Evolutionary conservation across 2,888 invertebrate genomes (phyloP).

Genomic region (Drosophila monieri): DNA sequence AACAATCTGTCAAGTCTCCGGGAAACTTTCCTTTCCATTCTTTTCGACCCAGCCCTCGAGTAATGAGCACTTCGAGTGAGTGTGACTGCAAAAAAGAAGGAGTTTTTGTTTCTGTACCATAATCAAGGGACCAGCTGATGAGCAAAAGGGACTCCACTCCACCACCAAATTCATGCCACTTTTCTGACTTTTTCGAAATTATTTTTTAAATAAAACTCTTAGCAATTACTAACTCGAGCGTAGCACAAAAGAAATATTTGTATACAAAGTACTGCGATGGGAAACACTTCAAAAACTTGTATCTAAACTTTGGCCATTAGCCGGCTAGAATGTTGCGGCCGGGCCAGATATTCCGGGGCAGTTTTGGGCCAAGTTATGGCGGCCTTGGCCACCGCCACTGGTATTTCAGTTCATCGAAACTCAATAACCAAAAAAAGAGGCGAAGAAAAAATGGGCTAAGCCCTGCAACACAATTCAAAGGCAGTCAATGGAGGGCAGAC

Average conservation of each 20-base stretch:
- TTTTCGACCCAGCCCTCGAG: background rate
- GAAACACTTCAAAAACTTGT: constrained; percentile 9
- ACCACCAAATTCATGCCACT: background rate
- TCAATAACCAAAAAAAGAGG: constrained; percentile 25
- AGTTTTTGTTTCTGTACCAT: constrained; percentile 5
- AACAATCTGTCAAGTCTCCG: constrained; percentile 40
- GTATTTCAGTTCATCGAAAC: constrained; percentile 36
- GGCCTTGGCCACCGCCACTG: constrained; percentile 33
- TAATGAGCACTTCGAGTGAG: constrained; percentile 29
- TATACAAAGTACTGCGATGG: background rate
- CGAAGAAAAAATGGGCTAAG: background rate
- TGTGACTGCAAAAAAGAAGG: background rate
- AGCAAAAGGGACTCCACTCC: background rate
- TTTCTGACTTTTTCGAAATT: background rate
- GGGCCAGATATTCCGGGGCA: constrained; percentile 11
- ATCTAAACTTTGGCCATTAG: constrained; percentile 35
- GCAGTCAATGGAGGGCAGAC: constrained; percentile 59
- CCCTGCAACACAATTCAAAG: constrained; percentile 53
- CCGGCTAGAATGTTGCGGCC: constrained; percentile 24
- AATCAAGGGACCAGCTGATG: constrained; percentile 14
- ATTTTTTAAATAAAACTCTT: constrained; percentile 1
- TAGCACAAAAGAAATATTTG: constrained; percentile 16
- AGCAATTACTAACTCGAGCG: background rate
- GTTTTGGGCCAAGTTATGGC: constrained; percentile 35
- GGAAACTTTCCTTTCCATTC: constrained; percentile 16